Evolutionary conservation across 2,113 vertebrate genomes (phyloP).

Genomic region (Serilophus lunatus): DNA sequence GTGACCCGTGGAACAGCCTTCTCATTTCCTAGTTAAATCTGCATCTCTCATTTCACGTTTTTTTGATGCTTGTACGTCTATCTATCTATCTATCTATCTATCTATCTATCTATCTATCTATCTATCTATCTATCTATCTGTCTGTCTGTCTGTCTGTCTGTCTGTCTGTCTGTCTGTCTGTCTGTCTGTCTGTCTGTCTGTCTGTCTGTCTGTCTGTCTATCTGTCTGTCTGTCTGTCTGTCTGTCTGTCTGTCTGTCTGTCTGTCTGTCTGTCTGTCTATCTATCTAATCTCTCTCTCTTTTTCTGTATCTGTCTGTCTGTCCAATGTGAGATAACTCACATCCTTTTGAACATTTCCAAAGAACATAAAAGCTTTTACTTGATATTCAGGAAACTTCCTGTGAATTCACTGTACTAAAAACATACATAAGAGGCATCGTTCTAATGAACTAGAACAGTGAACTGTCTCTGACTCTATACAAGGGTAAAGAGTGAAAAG

Average conservation of each 20-base stretch:
- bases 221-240: too few relatives aligned
- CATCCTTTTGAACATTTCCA: not conserved
- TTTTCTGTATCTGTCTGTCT: too few relatives aligned
- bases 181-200: too few relatives aligned
- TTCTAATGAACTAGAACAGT: not conserved
- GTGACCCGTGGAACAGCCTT: not conserved
- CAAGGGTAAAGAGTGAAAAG: not conserved
- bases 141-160: too few relatives aligned
- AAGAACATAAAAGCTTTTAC: not conserved
- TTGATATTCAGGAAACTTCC: not conserved
- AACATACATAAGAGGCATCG: not conserved
- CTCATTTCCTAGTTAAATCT: not conserved
- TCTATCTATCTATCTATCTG: too few relatives aligned
- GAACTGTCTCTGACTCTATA: not conserved
- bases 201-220: too few relatives aligned
- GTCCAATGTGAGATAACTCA: not conserved
- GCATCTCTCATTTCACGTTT: not conserved
- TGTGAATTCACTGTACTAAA: not conserved
- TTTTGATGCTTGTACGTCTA: not conserved
- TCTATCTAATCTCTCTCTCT: too few relatives aligned
- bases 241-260: too few relatives aligned
- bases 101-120: too few relatives aligned
- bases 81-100: too few relatives aligned
- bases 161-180: too few relatives aligned
- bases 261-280: too few relatives aligned